A percentile compares a stretch with the other conserved stretches of the same genome.
These are phyloP conservation scores for Verasper variegatus DNA, from an alignment of 2,113 vertebrate genomes.

Conservation along the genomic window DNA sequence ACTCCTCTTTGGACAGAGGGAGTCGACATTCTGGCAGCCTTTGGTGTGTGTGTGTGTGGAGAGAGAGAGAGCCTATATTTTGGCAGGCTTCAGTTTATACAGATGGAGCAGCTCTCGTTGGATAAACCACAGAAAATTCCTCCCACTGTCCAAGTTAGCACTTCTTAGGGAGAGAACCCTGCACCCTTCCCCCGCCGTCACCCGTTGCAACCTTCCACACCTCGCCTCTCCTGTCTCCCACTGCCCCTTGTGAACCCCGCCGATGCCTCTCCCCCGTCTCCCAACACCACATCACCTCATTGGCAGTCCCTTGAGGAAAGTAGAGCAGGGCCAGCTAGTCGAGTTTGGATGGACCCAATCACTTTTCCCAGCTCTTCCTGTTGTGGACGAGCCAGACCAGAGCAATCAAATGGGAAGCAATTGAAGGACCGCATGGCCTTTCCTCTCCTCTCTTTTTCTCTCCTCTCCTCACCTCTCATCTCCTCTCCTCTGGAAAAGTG, in stretches of 20 bases:
- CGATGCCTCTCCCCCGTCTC: slow-evolving; percentile 30
- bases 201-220: slow-evolving; percentile 64
- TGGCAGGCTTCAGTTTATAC: slow-evolving; percentile 87
- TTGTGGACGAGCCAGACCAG: slow-evolving; percentile 57
- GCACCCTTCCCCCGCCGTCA: slow-evolving; percentile 49
- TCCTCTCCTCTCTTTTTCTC: slow-evolving; percentile 1
- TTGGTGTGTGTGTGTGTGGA: slow-evolving; percentile 54
- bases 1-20: slow-evolving; percentile 79
- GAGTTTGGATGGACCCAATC: slow-evolving; percentile 33
- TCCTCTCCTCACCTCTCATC: slow-evolving; percentile 1
- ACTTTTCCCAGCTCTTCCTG: slow-evolving; percentile 46
- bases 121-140: slow-evolving; percentile 88
- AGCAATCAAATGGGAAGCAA: slow-evolving; percentile 59
- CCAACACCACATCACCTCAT: slow-evolving; percentile 38
- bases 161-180: slow-evolving; percentile 79
- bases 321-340: slow-evolving; percentile 53
- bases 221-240: slow-evolving; percentile 37
- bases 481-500: slow-evolving; percentile 54
- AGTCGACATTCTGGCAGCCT: slow-evolving; percentile 82
- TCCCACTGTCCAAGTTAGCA: slow-evolving; percentile 87
- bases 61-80: slow-evolving; percentile 79
- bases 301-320: slow-evolving; percentile 54
- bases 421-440: slow-evolving; percentile 18
- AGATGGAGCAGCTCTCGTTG: slow-evolving; percentile 87
- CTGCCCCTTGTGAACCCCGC: slow-evolving; percentile 48